Evolutionary conservation across 2,797 vertebrate genomes (phyloP).

Genomic region (Anomalospiza imberbis): DNA sequence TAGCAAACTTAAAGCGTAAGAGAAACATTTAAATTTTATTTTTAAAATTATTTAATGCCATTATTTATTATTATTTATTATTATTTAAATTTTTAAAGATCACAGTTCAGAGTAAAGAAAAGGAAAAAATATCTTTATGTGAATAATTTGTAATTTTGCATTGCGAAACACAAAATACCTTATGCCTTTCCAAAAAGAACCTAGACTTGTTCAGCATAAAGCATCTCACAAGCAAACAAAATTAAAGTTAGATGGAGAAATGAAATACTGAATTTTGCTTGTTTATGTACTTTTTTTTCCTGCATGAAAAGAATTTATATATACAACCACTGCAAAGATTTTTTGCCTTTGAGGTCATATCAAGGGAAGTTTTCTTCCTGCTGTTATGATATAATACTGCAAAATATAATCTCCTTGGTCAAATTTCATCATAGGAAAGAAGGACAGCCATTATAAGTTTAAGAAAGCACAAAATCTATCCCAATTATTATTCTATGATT

Average conservation of each 20-base stretch:
- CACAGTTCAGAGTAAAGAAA: neutral
- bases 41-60: fast-evolving
- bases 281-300: neutral
- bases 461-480: neutral
- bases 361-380: neutral
- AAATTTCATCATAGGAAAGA: neutral
- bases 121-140: neutral
- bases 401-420: neutral
- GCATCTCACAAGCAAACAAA: neutral
- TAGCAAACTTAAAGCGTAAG: neutral
- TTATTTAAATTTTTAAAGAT: neutral
- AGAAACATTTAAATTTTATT: neutral
- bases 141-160: neutral
- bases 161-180: neutral
- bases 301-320: neutral
- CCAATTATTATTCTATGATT: neutral
- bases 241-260: neutral
- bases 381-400: neutral
- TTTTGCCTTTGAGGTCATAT: neutral
- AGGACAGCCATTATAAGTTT: neutral
- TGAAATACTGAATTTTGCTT: neutral
- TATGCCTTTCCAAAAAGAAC: neutral
- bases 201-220: neutral
- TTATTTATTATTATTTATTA: neutral
- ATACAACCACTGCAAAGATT: fast-evolving